A percentile compares a stretch with the other conserved stretches of the same genome.
Evolutionary conservation across 37 sponge, comb jelly and placozoan genomes (phyloP).

Genomic region (Halichondria panicea): DNA sequence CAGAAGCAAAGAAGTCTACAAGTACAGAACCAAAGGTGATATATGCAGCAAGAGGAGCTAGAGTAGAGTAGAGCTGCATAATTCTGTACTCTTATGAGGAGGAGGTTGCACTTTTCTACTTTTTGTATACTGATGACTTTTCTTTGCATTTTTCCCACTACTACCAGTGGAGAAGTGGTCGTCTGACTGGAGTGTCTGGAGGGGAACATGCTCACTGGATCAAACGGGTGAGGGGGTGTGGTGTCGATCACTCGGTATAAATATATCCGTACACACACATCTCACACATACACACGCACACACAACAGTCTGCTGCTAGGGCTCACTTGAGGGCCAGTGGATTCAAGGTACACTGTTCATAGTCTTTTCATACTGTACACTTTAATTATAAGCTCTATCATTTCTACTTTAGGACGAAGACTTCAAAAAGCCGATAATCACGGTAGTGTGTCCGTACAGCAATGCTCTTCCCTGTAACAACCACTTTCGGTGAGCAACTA

Average conservation of each 20-base stretch:
- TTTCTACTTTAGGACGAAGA: conserved; percentile 49
- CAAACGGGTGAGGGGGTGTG: conserved; percentile 40
- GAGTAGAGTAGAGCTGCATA: no score
- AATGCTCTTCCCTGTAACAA: conserved; percentile 84
- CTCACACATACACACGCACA: background rate
- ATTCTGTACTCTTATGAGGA: no score
- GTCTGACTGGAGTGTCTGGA: conserved; percentile 53
- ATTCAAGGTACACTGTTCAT: conserved; percentile 33
- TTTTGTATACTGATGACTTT: background rate
- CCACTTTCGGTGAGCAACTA: conserved; percentile 60
- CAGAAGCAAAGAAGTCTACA: no score
- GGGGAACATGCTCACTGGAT: conserved; percentile 51
- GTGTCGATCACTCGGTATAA: no score
- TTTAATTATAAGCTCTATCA: background rate
- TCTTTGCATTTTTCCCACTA: background rate
- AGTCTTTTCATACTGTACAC: background rate
- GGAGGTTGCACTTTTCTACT: no score
- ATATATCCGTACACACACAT: background rate
- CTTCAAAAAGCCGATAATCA: conserved; percentile 67
- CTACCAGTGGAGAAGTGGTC: conserved; percentile 40
- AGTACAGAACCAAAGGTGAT: no score
- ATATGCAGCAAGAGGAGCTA: no score
- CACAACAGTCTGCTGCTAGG: conserved; percentile 54
- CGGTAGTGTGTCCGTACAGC: conserved; percentile 69
- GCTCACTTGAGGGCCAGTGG: conserved; percentile 70